A percentile compares a stretch with the other conserved stretches of the same genome.
These are phyloP conservation scores for Carpatolechia fugitivella DNA, from an alignment of 2,888 invertebrate genomes.

Conservation along the genomic window DNA sequence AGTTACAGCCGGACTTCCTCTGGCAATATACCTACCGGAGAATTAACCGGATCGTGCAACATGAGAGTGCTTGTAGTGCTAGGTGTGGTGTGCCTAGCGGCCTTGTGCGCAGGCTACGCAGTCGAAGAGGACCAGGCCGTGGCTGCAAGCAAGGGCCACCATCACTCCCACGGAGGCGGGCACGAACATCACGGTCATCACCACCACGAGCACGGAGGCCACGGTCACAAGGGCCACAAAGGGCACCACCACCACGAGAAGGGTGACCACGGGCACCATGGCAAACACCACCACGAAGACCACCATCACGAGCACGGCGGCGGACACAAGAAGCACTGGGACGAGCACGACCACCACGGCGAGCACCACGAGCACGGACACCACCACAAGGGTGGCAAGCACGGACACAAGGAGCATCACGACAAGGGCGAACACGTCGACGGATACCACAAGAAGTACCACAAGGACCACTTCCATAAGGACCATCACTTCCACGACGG, in stretches of 20 bases:
- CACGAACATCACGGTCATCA: slow-evolving; percentile 83
- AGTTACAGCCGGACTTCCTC: slow-evolving; percentile 68
- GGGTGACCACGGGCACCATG: slow-evolving; percentile 87
- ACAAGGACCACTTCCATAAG: slow-evolving; percentile 93
- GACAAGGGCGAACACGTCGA: slow-evolving; percentile 90
- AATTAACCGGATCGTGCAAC: slow-evolving; percentile 25
- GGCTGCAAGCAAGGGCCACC: slow-evolving; percentile 72
- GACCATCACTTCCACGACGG: slow-evolving; percentile 94
- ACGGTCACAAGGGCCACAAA: slow-evolving; percentile 88
- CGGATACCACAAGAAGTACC: slow-evolving; percentile 90
- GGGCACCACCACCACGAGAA: slow-evolving; percentile 87
- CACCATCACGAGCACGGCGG: slow-evolving; percentile 87
- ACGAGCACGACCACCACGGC: slow-evolving; percentile 86
- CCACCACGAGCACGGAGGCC: slow-evolving; percentile 84
- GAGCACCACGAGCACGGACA: slow-evolving; percentile 88
- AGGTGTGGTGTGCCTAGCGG: slow-evolving; percentile 59
- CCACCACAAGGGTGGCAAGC: slow-evolving; percentile 88
- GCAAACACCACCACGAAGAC: slow-evolving; percentile 86
- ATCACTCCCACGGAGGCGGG: slow-evolving; percentile 82
- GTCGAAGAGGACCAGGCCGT: slow-evolving; percentile 60
- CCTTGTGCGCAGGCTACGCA: slow-evolving; percentile 50
- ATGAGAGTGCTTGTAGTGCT: slow-evolving; percentile 61
- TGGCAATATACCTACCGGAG: slow-evolving; percentile 33
- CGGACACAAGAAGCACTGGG: slow-evolving; percentile 89
- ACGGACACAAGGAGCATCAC: slow-evolving; percentile 90